Percentiles rank a stretch among this genome's conserved stretches.
These are phyloP conservation scores for Antheraea pernyi DNA, from an alignment of 1,140 invertebrate species.

Conservation along the genomic window DNA sequence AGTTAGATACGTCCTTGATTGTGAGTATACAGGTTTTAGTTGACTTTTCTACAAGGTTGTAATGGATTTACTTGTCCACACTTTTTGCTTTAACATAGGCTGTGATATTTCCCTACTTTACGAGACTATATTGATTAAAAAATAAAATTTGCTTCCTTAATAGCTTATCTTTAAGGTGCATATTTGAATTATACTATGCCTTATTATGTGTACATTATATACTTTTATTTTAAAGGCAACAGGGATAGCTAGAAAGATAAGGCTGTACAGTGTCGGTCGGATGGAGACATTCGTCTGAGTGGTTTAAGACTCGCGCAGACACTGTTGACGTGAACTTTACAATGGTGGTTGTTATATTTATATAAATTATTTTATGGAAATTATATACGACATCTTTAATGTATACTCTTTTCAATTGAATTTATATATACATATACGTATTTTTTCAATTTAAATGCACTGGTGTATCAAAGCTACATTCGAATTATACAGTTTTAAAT, in stretches of 20 bases:
- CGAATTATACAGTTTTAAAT: slow-evolving; percentile 1
- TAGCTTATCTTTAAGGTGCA: neutral
- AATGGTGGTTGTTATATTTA: too few species aligned
- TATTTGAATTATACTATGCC: neutral
- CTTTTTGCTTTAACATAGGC: neutral
- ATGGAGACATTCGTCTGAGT: slow-evolving; percentile 35
- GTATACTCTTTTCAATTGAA: too few species aligned
- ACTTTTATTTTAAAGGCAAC: neutral
- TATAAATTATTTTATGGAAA: neutral
- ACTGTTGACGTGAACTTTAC: slow-evolving; percentile 13
- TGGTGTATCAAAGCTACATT: too few species aligned
- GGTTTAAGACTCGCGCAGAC: slow-evolving; percentile 24
- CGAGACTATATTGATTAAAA: too few species aligned
- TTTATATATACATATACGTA: too few species aligned
- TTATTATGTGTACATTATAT: neutral
- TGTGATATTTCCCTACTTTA: neutral
- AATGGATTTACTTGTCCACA: neutral
- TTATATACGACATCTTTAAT: neutral
- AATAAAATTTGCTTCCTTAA: too few species aligned
- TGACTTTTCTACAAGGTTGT: neutral
- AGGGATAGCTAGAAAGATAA: slow-evolving; percentile 28
- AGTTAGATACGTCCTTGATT: neutral
- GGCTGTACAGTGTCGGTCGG: slow-evolving; percentile 10
- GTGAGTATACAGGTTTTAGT: neutral
- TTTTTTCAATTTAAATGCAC: too few species aligned